Evolutionary conservation across 2,797 vertebrate genomes (phyloP).

Genomic region (Triplophysa bombifrons): DNA sequence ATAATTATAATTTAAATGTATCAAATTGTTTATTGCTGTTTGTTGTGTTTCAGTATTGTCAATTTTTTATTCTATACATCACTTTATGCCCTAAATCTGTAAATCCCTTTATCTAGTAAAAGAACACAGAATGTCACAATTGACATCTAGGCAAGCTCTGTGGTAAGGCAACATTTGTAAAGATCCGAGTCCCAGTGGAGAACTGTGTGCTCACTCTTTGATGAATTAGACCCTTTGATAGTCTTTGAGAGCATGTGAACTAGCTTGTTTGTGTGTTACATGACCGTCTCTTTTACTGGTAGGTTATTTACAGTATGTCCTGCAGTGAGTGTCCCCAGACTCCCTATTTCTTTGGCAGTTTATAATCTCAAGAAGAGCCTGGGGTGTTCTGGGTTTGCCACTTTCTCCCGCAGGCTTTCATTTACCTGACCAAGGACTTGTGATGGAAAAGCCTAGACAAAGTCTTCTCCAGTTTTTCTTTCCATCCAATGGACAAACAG

Average conservation of each 20-base stretch:
- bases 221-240: not conserved
- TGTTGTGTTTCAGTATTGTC: no score
- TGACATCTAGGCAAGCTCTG: not conserved
- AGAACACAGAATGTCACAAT: not conserved
- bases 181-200: not conserved
- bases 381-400: conserved; percentile 26
- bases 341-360: conserved; percentile 2
- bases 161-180: not conserved
- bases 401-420: conserved; percentile 20
- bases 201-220: not conserved
- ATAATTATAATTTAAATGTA: not conserved
- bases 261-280: not conserved
- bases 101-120: not conserved
- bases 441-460: not conserved
- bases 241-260: not conserved
- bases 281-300: conserved; percentile 5
- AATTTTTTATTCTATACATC: no score
- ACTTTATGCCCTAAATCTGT: not conserved
- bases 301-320: conserved; percentile 32
- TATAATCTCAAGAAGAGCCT: conserved; percentile 16
- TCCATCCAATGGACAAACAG: not conserved
- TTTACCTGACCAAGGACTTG: conserved; percentile 1
- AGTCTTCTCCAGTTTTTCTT: not conserved
- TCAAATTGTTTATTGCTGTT: not conserved
- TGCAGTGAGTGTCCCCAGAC: conserved; percentile 19